Base-by-base conservation (phyloP, 2,113 vertebrate species). In the Irena cyanogastra region DNA sequence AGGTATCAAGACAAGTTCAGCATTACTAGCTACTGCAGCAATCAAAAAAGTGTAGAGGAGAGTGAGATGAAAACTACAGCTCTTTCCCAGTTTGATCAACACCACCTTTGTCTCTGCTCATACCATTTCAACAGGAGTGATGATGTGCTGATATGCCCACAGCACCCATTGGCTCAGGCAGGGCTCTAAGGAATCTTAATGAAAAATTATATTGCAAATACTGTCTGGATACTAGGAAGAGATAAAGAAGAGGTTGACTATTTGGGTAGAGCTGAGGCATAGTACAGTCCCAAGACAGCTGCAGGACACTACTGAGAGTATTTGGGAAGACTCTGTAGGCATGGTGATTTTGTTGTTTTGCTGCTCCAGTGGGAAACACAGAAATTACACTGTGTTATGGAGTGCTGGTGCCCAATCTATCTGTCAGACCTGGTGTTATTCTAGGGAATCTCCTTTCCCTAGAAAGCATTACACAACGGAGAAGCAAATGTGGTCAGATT, bases 311-410 rank as follows among this genome's bases (percentile, higher is more conserved):
- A 53, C 54, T 80, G 96, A 92, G 71, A 44, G 86, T 78, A 65
- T 92, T 63, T 72, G 64, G 76, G 92, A n/a, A 96, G 86, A 60
- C 85, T 88, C 74, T 26, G 30, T 31, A 90, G 84, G 44, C 91
- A 76, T 56, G 30, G n/a, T 69, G 80, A 84, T 82, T 97, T 94
- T 86, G 61, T 56, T 93, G 81, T 80, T 82, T 94, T 19, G 44
- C 59, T 88, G 78, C 49, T 95, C 79, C 52, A 68, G 27, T 31
- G 87, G 81, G 84, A 74, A 94, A 93, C 85, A 92, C 52, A 92
- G 77, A 64, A 65, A 87, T 96, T 94, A 75, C 80, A 78, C 64
- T 68, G 78, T 95, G 89, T 95, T 94, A 91, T 44, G 87, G 50
- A 81, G 35, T 47, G 82, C 50, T 35, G 33, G 75, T 90, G 26